phyloP scores from a whole-genome alignment of 2,888 invertebrate genomes.

The Oxycera nigricornis region DNA sequence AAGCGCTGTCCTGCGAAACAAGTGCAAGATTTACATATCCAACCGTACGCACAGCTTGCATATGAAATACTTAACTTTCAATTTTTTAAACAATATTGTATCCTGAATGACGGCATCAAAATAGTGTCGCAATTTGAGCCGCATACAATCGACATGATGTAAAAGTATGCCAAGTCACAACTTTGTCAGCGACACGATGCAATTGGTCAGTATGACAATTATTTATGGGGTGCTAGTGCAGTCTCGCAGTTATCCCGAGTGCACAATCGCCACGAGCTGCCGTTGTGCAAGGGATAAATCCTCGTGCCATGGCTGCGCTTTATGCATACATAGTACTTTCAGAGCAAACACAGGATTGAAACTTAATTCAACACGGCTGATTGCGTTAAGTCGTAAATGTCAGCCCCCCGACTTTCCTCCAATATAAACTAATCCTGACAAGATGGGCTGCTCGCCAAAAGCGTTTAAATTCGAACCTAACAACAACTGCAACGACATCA shows the following conservation, averaged over 20 bases:
- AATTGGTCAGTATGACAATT: conserved; percentile 34
- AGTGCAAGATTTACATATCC: no score
- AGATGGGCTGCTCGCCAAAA: conserved; percentile 37
- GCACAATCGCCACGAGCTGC: neutral
- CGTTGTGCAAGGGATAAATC: conserved; percentile 1
- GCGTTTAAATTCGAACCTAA: conserved; percentile 16
- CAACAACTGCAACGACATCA: conserved; percentile 31
- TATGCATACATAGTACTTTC: neutral
- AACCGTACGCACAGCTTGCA: no score
- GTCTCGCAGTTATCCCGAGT: conserved; percentile 22
- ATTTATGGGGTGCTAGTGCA: conserved; percentile 33
- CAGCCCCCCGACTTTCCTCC: conserved; percentile 21
- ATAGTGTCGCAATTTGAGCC: conserved; percentile 32
- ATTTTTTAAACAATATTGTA: conserved; percentile 32
- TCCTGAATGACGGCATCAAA: conserved; percentile 14
- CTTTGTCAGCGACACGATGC: conserved; percentile 36
- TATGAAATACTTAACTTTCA: no score
- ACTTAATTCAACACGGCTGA: conserved; percentile 38
- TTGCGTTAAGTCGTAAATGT: conserved; percentile 40
- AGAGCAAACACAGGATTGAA: neutral
- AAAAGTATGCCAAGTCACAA: conserved; percentile 28
- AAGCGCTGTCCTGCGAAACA: no score
- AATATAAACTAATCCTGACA: conserved; percentile 38
- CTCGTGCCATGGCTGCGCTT: neutral
- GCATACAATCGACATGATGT: conserved; percentile 18